Evolutionary conservation across 2,797 vertebrate species (phyloP).

Genomic region (Sebastes alutus): DNA sequence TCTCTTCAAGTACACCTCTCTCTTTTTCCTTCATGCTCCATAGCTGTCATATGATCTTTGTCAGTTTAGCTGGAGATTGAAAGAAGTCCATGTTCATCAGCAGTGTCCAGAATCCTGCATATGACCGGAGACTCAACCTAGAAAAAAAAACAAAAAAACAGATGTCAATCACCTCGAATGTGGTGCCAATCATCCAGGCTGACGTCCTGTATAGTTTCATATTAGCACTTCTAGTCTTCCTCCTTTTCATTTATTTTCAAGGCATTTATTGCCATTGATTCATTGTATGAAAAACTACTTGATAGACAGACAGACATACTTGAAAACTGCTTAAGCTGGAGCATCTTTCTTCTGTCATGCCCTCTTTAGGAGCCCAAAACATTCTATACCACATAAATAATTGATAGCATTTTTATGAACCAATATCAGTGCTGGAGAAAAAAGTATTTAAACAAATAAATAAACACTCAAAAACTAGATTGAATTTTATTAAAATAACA

Average conservation of each 20-base stretch:
- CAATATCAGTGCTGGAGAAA: neutral
- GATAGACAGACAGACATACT: neutral
- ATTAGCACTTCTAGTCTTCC: neutral
- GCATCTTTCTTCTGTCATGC: too few relatives aligned
- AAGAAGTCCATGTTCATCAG: conserved; percentile 94
- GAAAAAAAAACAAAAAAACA: neutral
- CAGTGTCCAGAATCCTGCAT: conserved; percentile 96
- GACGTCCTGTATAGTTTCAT: neutral
- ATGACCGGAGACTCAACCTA: conserved; percentile 98
- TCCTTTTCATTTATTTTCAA: neutral
- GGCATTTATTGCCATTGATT: neutral
- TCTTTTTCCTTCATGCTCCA: conserved; percentile 15
- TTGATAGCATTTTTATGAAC: neutral
- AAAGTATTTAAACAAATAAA: neutral
- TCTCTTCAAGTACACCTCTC: neutral
- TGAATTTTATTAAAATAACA: neutral
- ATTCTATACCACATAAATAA: neutral
- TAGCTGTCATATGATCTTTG: neutral
- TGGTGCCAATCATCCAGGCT: neutral
- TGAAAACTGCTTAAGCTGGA: neutral
- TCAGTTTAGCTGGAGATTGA: conserved; percentile 88
- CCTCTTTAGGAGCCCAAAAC: too few relatives aligned
- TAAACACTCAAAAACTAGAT: neutral
- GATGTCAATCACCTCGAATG: neutral
- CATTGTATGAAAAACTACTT: neutral